Base-by-base conservation (phyloP, 23 tunicate species). In the Styela plicata region DNA sequence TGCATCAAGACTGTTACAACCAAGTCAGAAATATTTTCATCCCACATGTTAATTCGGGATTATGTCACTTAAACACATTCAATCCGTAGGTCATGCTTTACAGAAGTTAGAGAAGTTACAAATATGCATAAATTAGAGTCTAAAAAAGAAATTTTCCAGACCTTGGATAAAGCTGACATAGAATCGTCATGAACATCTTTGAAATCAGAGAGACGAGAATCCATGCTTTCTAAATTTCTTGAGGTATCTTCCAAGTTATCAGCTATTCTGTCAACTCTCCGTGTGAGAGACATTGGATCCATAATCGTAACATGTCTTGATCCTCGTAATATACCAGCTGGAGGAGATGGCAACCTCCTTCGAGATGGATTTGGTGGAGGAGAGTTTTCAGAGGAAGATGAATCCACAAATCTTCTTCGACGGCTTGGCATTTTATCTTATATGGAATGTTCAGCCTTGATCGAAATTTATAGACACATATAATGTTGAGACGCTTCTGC, bases 111-210 rank as follows among this genome's bases (percentile, higher is more conserved):
- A n/a, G n/a, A n/a, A n/a, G n/a, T n/a, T n/a, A n/a, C n/a, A n/a
- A n/a, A n/a, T n/a, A n/a, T n/a, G n/a, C n/a, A n/a, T n/a, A n/a
- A n/a, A n/a, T n/a, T n/a, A n/a, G n/a, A n/a, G n/a, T n/a, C n/a
- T n/a, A n/a, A n/a, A n/a, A n/a, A n/a, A n/a, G n/a, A n/a, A n/a
- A n/a, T n/a, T n/a, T 13, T 44, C 13, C 27, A 1, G 71, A 93
- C 98, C 78, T 88, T 93, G 62, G 98, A 84, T 33, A 93, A 70
- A 30, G 98, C 98, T 65, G 90, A 85, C 98, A 93, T 93, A 5
- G 93, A 88, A 78, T 93, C 98, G 75, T 88, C 87, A 64, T 93
- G 98, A 17, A 93, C 31, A 69, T 85, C 89, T 77, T 71, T 74
- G 68, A 63, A 93, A 31, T 82, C 89, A 7, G 93, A 80, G 2